phyloP scores from a whole-genome alignment of 2,113 vertebrate species.

The Sigmodon hispidus region DNA sequence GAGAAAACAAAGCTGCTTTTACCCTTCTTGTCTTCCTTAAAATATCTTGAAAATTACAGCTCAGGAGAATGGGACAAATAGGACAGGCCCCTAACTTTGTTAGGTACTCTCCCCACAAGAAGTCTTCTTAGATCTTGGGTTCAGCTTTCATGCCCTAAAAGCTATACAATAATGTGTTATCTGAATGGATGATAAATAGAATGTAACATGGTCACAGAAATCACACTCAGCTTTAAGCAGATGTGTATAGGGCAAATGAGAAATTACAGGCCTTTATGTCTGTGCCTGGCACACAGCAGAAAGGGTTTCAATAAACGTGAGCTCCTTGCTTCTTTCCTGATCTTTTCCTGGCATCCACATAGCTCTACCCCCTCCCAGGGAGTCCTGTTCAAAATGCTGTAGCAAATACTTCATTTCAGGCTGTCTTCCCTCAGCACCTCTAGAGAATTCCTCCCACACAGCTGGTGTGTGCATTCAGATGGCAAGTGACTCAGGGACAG shows the following conservation, averaged over 20 bases:
- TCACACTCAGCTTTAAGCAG: background rate
- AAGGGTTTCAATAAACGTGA: constrained; percentile 12
- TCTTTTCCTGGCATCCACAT: background rate
- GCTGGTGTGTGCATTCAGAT: constrained; percentile 41
- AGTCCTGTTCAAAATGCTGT: constrained; percentile 47
- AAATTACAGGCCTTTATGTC: background rate
- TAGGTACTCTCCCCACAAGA: background rate
- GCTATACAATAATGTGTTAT: background rate
- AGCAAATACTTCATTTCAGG: constrained; percentile 70
- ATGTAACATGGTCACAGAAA: background rate
- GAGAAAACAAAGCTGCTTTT: background rate
- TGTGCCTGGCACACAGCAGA: background rate
- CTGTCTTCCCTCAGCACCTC: constrained; percentile 63
- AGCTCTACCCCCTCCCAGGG: background rate
- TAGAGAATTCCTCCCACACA: constrained; percentile 63
- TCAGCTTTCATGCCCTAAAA: background rate
- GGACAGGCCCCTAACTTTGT: background rate
- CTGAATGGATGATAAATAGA: background rate
- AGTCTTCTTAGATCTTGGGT: background rate
- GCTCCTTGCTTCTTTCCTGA: background rate
- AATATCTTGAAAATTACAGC: constrained; percentile 4
- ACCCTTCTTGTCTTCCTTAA: background rate
- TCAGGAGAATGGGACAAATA: background rate
- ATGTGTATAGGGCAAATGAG: constrained; percentile 16
- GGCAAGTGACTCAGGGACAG: constrained; percentile 59